These are phyloP conservation scores for mouse (Mus musculus) DNA, from an alignment of 2,113 vertebrate species.

Conservation along the genomic window GRCm39 chr15:12936001-12936500, in stretches of 20 bases:
- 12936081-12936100: background rate
- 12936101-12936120: background rate
- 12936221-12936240: background rate
- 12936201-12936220: rapidly evolving
- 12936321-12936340: background rate
- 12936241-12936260: background rate
- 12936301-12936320: background rate
- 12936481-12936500: background rate
- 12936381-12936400: background rate
- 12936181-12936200: background rate
- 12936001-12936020: constrained; percentile 50
- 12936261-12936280: background rate
- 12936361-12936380: constrained; percentile 21
- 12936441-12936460: background rate
- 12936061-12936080: constrained; percentile 19
- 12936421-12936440: no score
- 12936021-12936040: constrained; percentile 64
- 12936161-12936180: background rate
- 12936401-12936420: no score
- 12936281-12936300: background rate
- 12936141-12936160: background rate
- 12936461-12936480: background rate
- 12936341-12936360: background rate
- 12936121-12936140: background rate
- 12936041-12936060: constrained; percentile 50